Base-by-base conservation (phyloP, 2,113 vertebrate genomes). In the Trichomycterus rosablanca region DNA sequence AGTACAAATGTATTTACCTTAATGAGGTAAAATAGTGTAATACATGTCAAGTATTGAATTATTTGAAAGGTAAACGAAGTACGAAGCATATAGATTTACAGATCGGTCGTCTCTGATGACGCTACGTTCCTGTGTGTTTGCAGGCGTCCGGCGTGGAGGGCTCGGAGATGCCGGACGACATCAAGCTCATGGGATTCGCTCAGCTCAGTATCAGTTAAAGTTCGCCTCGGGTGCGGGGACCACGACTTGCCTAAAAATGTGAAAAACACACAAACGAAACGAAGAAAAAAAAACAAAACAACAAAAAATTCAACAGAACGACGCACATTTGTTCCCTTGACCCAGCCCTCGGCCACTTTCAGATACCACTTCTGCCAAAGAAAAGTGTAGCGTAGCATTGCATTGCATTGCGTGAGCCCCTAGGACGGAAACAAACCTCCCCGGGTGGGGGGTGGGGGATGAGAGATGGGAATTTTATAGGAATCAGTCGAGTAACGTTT, bases 331-430 rank as follows among this genome's bases (percentile, higher is more conserved):
- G 34, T 65, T n/a, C 59, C 39, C 53, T 32, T 81, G 79, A 83
- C 86, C 39, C 81, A n/a, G 83, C 77, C 28, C 23, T 78, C 84
- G 87, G 88, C 84, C 88, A 76, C 90, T 82, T 89, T 80, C 87
- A 90, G 81, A 88, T 87, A 90, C 88, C 89, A 93, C 90, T 92
- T 90, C 92, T 97, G 94, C 94, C 94, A 97, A 97, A 97, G 94
- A 96, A 80, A 81, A 90, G 57, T 63, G 82, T 83, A 87, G 77
- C 80, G n/a, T n/a, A n/a, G n/a, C n/a, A n/a, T n/a, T n/a, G n/a
- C n/a, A n/a, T n/a, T n/a, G n/a, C n/a, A 75, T 86, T 88, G 80
- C 82, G 61, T 81, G 76, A 68, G 63, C 67, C 66, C 66, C 56
- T 83, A 78, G 80, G 80, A 84, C 73, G 71, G 55, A 61, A 57